Conservation (phyloP, 1,140 invertebrate genomes). For the Aphaenogaster ashmeadi region DNA sequence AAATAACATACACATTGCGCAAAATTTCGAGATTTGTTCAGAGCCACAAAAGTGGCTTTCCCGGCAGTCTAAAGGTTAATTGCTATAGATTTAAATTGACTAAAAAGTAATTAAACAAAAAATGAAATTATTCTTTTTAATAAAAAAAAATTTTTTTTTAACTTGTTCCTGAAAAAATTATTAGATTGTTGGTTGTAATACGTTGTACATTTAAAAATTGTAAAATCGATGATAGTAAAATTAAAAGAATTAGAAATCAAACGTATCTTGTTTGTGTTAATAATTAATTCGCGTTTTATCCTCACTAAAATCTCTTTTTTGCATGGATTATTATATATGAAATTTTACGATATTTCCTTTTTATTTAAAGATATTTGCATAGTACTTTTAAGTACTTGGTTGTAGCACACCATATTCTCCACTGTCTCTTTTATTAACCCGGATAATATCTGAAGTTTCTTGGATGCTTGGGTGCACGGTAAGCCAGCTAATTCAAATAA, state of each 20-base stretch:
- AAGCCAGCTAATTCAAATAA: constrained; percentile 10
- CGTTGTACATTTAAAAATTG: neutral
- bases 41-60: too few relatives aligned
- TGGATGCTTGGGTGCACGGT: neutral
- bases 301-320: neutral
- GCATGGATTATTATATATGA: neutral
- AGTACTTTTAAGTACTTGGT: constrained; percentile 37
- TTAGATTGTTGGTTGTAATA: neutral
- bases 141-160: too few relatives aligned
- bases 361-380: neutral
- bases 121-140: too few relatives aligned
- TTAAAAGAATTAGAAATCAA: neutral
- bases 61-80: too few relatives aligned
- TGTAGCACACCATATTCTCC: neutral
- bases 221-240: neutral
- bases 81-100: too few relatives aligned
- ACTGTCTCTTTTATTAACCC: constrained; percentile 35
- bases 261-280: neutral
- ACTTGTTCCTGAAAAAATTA: neutral
- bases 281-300: neutral
- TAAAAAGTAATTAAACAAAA: too few relatives aligned
- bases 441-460: constrained; percentile 36
- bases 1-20: too few relatives aligned
- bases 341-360: neutral
- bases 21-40: too few relatives aligned